Conservation (phyloP, 2,113 vertebrate species). For the Mormyrus lacerda region DNA sequence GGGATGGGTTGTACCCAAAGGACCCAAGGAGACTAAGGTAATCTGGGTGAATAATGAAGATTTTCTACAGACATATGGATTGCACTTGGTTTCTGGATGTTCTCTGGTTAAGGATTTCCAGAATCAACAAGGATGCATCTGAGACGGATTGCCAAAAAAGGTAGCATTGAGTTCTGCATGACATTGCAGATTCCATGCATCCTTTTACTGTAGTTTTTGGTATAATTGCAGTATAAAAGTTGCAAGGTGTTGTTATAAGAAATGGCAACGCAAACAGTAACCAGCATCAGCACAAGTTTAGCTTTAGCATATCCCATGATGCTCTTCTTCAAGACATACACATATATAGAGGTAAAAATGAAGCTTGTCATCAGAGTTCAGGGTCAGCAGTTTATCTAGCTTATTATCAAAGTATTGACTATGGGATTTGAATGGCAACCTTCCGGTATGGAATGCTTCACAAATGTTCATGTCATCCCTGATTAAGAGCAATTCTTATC, state of each 20-base stretch:
- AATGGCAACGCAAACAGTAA: background rate
- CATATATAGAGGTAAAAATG: background rate
- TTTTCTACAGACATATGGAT: constrained; percentile 60
- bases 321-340: background rate
- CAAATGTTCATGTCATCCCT: background rate
- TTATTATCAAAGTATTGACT: too few relatives aligned
- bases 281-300: background rate
- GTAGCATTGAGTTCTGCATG: constrained; percentile 49
- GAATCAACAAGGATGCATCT: constrained; percentile 47
- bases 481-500: background rate
- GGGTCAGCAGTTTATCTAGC: background rate
- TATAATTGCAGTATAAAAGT: constrained; percentile 46
- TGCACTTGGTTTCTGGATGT: constrained; percentile 51
- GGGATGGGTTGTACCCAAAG: constrained; percentile 65
- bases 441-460: background rate
- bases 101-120: constrained; percentile 51
- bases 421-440: background rate
- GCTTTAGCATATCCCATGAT: background rate
- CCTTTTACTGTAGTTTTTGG: constrained; percentile 38
- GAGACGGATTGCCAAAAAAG: constrained; percentile 45
- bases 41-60: constrained; percentile 64
- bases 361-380: background rate
- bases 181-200: constrained; percentile 32
- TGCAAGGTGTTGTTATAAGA: background rate
- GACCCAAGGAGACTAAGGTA: constrained; percentile 46